These are phyloP conservation scores for Lysandra coridon DNA, from an alignment of 2,888 invertebrate species.

Conservation along the genomic window DNA sequence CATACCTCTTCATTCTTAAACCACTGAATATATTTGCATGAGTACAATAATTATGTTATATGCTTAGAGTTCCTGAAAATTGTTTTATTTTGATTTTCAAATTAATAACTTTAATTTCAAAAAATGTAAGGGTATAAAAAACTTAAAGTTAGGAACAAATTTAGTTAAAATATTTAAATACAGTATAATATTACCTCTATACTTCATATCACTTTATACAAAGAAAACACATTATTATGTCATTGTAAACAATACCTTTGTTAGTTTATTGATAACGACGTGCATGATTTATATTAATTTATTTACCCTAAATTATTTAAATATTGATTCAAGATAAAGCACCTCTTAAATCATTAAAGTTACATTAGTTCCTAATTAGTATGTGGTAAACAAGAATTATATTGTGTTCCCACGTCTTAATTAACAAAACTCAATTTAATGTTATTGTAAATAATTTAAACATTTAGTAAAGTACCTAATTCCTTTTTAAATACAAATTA, in stretches of 20 bases:
- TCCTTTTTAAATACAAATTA: constrained; percentile 3
- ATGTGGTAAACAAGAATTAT: not conserved
- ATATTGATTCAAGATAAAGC: not conserved
- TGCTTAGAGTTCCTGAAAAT: too few species aligned
- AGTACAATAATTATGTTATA: too few species aligned
- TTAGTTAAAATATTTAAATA: not conserved
- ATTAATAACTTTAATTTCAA: too few species aligned
- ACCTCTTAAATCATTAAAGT: not conserved
- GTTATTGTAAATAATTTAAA: not conserved
- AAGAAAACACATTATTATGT: not conserved
- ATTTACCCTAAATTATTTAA: not conserved
- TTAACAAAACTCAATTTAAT: not conserved
- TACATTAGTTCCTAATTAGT: not conserved
- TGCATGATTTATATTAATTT: not conserved
- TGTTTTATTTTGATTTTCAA: too few species aligned
- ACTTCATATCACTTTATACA: not conserved
- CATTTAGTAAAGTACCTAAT: not conserved
- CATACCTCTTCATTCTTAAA: too few species aligned
- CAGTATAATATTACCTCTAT: not conserved
- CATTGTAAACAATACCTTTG: not conserved
- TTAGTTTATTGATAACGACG: not conserved
- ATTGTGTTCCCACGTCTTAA: constrained; percentile 9
- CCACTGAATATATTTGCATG: too few species aligned
- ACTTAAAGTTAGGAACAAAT: too few species aligned
- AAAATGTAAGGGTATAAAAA: too few species aligned